Evolutionary conservation across 2,888 invertebrate genomes (phyloP).

Genomic region (Cantharis flavilabris): DNA sequence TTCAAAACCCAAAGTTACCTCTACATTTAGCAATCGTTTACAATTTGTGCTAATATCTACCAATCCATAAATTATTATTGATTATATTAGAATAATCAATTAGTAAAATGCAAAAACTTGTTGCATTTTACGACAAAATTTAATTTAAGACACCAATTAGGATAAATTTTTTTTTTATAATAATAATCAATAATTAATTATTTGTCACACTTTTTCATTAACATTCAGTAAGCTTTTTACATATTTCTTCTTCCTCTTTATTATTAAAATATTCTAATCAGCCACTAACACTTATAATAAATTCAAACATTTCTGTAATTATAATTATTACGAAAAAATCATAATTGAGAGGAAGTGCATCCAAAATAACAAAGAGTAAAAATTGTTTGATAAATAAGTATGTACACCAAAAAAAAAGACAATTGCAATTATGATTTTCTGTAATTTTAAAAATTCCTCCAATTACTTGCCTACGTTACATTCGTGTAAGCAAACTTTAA

Average conservation of each 20-base stretch:
- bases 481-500: constrained; percentile 23
- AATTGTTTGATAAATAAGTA: constrained; percentile 4
- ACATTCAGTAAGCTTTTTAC: constrained; percentile 48
- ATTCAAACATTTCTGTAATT: constrained; percentile 42
- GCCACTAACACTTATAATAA: constrained; percentile 53
- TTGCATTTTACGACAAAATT: constrained; percentile 25
- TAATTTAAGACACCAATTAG: constrained; percentile 49
- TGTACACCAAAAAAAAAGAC: background rate
- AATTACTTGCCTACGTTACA: constrained; percentile 25
- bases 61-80: constrained; percentile 33
- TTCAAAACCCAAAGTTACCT: constrained; percentile 30
- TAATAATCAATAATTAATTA: constrained; percentile 37
- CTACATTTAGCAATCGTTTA: constrained; percentile 43
- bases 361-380: background rate
- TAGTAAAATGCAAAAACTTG: constrained; percentile 13
- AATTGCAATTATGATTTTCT: constrained; percentile 20
- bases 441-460: constrained; percentile 5
- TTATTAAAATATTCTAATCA: constrained; percentile 52
- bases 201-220: constrained; percentile 42
- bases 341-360: constrained; percentile 10
- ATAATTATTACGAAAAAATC: constrained; percentile 31
- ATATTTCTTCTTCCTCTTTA: constrained; percentile 37
- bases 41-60: constrained; percentile 46
- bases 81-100: constrained; percentile 20
- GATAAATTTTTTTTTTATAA: constrained; percentile 41